Evolutionary conservation across 1,140 invertebrate species (phyloP).

Genomic region (Macrosteles quadrilineatus): DNA sequence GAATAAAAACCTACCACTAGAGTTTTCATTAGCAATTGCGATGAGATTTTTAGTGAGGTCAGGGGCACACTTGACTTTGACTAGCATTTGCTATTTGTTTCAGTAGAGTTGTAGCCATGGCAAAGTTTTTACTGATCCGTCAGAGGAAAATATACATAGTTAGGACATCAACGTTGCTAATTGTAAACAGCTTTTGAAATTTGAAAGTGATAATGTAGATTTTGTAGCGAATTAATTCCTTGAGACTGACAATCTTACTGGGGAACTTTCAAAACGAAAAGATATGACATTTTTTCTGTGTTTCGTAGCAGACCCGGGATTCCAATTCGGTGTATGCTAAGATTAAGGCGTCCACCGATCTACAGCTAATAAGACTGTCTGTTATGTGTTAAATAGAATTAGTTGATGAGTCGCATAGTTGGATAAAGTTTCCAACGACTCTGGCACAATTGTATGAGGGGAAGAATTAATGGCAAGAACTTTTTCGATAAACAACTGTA

Average conservation of each 20-base stretch:
- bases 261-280: not conserved
- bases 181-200: not conserved
- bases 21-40: not conserved
- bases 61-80: not conserved
- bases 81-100: not conserved
- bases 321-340: not conserved
- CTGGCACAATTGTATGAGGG: slow-evolving; percentile 1
- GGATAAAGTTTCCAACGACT: slow-evolving; percentile 1
- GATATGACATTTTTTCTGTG: not conserved
- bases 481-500: slow-evolving; percentile 3
- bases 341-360: not conserved
- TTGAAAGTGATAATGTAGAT: not conserved
- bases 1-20: slow-evolving; percentile 7
- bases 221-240: slow-evolving; percentile 1
- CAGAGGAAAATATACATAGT: not conserved
- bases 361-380: not conserved
- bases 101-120: not conserved
- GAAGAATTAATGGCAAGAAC: not conserved
- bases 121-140: not conserved
- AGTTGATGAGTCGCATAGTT: slow-evolving; percentile 5
- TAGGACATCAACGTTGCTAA: not conserved
- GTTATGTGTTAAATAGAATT: not conserved
- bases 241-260: not conserved
- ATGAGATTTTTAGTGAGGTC: not conserved
- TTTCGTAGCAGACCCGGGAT: not conserved